These are phyloP conservation scores for Philypnodon macrostomus DNA, from an alignment of 2,797 vertebrate genomes.

Conservation along the genomic window DNA sequence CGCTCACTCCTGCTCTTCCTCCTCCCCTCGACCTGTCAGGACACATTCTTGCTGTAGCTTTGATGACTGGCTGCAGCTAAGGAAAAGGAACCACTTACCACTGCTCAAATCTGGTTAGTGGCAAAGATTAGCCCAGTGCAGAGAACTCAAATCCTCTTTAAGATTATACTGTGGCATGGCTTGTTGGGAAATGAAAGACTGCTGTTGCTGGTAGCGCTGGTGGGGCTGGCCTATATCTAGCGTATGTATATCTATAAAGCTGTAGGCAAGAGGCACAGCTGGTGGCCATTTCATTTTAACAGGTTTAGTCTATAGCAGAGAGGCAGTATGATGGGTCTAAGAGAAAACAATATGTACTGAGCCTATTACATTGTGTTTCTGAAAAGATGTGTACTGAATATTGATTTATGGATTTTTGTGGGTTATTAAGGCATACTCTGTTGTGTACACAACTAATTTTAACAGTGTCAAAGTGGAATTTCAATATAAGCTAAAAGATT, in stretches of 20 bases:
- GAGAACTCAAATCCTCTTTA: conserved; percentile 71
- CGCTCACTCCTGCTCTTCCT: conserved; percentile 55
- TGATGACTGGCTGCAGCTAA: conserved; percentile 53
- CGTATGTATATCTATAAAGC: conserved; percentile 1
- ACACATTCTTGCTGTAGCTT: conserved; percentile 56
- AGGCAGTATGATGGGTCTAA: not conserved
- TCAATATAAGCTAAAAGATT: too few species aligned
- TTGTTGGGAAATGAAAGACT: conserved; percentile 19
- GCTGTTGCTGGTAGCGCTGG: conserved; percentile 6
- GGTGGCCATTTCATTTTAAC: conserved; percentile 30
- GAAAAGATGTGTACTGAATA: too few species aligned
- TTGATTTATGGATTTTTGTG: too few species aligned
- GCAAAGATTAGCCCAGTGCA: conserved; percentile 68
- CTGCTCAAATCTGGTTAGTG: conserved; percentile 72
- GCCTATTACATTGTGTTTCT: too few species aligned
- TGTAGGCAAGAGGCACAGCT: conserved; percentile 9
- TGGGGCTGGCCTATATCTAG: conserved; percentile 46
- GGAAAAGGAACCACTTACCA: conserved; percentile 61
- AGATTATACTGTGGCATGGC: conserved; percentile 50
- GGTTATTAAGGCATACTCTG: too few species aligned
- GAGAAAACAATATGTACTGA: not conserved
- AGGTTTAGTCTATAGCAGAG: not conserved
- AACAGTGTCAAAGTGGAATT: too few species aligned
- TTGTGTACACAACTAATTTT: too few species aligned
- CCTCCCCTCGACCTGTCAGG: conserved; percentile 62